Evolutionary conservation across 2,888 invertebrate species (phyloP), one percentile per base, ranked within the genome.

Genomic region (Phania funesta): DNA sequence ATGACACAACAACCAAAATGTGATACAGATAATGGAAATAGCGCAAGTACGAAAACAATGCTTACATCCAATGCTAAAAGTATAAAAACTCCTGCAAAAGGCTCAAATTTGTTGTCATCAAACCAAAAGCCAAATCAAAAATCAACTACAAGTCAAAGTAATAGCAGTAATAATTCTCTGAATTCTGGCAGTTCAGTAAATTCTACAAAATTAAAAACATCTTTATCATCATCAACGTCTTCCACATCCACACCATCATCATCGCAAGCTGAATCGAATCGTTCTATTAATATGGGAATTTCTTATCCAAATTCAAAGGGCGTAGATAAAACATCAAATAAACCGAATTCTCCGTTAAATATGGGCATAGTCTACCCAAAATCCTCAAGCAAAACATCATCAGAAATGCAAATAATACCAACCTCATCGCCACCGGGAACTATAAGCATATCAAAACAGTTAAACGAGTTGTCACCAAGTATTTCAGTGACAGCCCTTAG

Each of bases 401-500:
- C 86, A 11, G 87, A 87, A 81, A 89, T 89, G 89, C 89, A 89
- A 86, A 89, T 88, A 62, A 88, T 89, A 81, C 89, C 89, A 22
- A 87, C 89, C 52, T 85, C 86, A 7, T 87, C 86, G 24, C 87
- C 88, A 9, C 87, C 88, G 13, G 86, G 87, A 13, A 86, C 88
- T n/a, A 86, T 85, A 24, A 88, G 86, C 65, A 86, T 88, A 70
- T 85, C 88, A 26, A 89, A 89, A 60, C 88, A 89, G 78, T 85
- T 88, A 4, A 86, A 85, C 75, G 89, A 88, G 58, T 86, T 89
- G 70, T 87, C 88, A 8, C 89, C 89, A 0, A 89, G 88, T 52
- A 89, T 89, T 73, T 89, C 89, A 0, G 48, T 88, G 41, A 89
- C 89, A 9, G 88, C 89, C 0, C 84, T 88, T 9, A 84, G 85